These are phyloP conservation scores for Hydropotes inermis DNA, from an alignment of 2,113 vertebrate genomes.

Conservation along the genomic window DNA sequence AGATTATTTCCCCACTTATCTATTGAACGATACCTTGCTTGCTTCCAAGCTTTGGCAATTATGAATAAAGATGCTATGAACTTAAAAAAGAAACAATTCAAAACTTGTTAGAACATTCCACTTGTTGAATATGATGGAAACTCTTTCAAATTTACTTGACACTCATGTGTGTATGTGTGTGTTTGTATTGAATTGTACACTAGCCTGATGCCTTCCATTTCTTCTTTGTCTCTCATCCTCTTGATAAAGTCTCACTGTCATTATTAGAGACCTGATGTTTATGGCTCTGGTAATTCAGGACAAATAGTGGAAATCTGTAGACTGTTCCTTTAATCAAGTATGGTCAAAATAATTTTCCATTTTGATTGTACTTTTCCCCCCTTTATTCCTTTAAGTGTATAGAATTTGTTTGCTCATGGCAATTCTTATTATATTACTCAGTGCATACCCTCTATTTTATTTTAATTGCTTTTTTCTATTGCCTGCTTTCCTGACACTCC, in stretches of 20 bases:
- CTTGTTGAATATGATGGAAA: neutral
- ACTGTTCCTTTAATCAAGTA: neutral
- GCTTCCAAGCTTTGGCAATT: neutral
- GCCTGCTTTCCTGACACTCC: neutral
- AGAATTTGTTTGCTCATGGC: neutral
- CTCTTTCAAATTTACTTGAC: neutral
- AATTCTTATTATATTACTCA: neutral
- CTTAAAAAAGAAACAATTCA: neutral
- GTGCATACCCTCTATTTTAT: neutral
- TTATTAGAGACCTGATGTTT: neutral
- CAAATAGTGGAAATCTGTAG: neutral
- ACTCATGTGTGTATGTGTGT: neutral
- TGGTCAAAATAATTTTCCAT: neutral
- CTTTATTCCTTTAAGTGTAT: neutral
- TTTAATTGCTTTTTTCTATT: neutral
- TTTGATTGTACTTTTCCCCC: neutral
- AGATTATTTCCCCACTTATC: neutral
- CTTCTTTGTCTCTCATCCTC: neutral
- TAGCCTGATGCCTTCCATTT: neutral
- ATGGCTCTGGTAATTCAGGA: neutral
- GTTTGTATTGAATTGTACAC: neutral
- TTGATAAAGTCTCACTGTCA: neutral
- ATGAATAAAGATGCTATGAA: neutral
- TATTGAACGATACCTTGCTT: neutral
- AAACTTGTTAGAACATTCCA: neutral